Evolutionary conservation across 2,888 invertebrate genomes (phyloP).

Genomic region (Ommatoiulus sabulosus): DNA sequence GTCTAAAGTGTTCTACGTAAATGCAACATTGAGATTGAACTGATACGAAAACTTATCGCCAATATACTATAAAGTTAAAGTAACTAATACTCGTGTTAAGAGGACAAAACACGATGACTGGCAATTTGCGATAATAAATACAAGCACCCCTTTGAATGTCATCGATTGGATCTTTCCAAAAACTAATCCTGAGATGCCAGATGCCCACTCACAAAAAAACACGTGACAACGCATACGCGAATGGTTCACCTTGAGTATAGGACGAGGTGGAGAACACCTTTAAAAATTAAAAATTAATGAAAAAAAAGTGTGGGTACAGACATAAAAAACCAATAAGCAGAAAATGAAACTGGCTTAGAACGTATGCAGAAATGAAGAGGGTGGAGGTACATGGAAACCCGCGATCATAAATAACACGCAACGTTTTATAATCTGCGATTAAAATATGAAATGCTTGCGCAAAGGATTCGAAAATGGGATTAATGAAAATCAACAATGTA

Average conservation of each 20-base stretch:
- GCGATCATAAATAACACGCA: too few relatives aligned
- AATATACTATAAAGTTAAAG: neutral
- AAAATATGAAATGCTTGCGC: too few relatives aligned
- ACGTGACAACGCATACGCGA: neutral
- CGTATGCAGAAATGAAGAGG: too few relatives aligned
- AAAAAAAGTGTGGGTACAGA: neutral
- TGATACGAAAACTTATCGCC: neutral
- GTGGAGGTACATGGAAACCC: too few relatives aligned
- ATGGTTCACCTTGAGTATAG: conserved; percentile 8
- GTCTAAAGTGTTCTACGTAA: neutral
- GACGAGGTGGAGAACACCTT: neutral
- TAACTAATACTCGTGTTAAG: neutral
- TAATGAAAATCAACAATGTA: too few relatives aligned
- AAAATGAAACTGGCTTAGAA: too few relatives aligned
- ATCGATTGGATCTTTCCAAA: conserved; percentile 4
- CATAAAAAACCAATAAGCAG: too few relatives aligned
- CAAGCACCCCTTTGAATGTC: neutral
- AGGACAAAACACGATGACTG: neutral
- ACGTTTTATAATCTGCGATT: too few relatives aligned
- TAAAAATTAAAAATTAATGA: neutral
- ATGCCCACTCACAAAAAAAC: conserved; percentile 13
- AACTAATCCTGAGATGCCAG: neutral
- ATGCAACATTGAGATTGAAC: neutral
- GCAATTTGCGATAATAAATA: conserved; percentile 24
- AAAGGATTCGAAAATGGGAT: too few relatives aligned